Percentiles rank a stretch among this genome's conserved stretches.
These are phyloP conservation scores for Dendrolimus houi DNA, from an alignment of 2,888 invertebrate genomes.

Conservation along the genomic window DNA sequence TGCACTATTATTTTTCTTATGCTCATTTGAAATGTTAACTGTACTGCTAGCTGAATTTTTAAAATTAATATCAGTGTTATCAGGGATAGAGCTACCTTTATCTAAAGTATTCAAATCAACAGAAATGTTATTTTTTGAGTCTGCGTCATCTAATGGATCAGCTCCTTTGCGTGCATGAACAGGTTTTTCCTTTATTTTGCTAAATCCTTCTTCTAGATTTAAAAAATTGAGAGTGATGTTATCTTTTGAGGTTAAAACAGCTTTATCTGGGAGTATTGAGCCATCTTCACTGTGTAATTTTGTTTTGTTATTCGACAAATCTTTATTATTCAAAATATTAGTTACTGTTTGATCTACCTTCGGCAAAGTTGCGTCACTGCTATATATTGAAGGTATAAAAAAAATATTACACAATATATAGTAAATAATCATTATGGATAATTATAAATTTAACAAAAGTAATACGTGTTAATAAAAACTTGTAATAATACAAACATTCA, in stretches of 20 bases:
- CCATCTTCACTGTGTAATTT: conserved; percentile 48
- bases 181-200: conserved; percentile 31
- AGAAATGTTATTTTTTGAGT: conserved; percentile 6
- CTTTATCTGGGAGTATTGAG: conserved; percentile 25
- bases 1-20: not conserved
- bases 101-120: conserved; percentile 1
- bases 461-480: conserved; percentile 1
- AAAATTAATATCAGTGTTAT: conserved; percentile 5
- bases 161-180: conserved; percentile 40
- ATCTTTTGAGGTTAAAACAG: conserved; percentile 29
- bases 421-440: conserved; percentile 26
- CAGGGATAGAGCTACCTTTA: conserved; percentile 9
- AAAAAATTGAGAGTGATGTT: conserved; percentile 25
- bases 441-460: not conserved
- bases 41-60: not conserved
- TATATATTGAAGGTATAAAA: conserved; percentile 21
- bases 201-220: conserved; percentile 33
- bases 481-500: not conserved
- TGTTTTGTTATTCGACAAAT: conserved; percentile 18
- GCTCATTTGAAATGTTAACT: not conserved
- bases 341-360: conserved; percentile 9
- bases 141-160: conserved; percentile 10
- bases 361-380: conserved; percentile 16
- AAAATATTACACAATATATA: conserved; percentile 25
- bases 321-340: conserved; percentile 1